Evolutionary conservation across 1,140 invertebrate genomes (phyloP), one percentile per base, ranked within the genome.

Genomic region (Palaemon carinicauda): DNA sequence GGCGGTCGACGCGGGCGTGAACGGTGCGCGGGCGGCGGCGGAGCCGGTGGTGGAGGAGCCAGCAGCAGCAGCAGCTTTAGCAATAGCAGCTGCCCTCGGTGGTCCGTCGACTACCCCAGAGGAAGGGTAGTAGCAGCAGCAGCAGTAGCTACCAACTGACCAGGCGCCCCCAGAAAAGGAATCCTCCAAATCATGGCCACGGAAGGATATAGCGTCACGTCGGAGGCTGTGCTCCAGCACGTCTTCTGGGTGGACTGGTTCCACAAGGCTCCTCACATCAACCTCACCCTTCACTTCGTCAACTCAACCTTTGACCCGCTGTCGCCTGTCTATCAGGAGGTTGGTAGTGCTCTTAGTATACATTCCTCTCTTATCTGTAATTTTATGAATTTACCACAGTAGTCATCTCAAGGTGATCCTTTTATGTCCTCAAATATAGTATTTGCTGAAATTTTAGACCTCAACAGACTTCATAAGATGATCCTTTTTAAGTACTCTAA

Each of bases 291-390:
- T 90, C 95, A 96, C 91, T 93, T 94, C 87, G 96, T 97, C 91
- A 98, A 98, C 92, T 95, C 95, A 90, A 97, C 96, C 80, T 98
- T 98, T 92, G 95, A 96, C 91, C 96, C 96, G 51, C 94, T 95
- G 89, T 96, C 95, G 90, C 95, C 95, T 89, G 94, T 96, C 89
- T 98, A 98, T 92, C 93, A 97, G 90, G 97, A 98, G 88, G 88
- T 89, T 5, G 51, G 84, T 33, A 17, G n/a, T 19, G 41, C 5
- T 33, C 24, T 10, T 15, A 19, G n/a, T n/a, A n/a, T n/a, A n/a
- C n/a, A n/a, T n/a, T n/a, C n/a, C n/a, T n/a, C n/a, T 41, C 41
- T 9, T 5, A 41, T 41, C 41, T 7, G 12, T 41, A 41, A 0
- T 12, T 41, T 41, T 41, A 41, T 41, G 12, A 12, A 41, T 41